Percentiles rank a stretch among this genome's conserved stretches.
Evolutionary conservation across 2,888 invertebrate genomes (phyloP).

Genomic region (Busseola fusca): DNA sequence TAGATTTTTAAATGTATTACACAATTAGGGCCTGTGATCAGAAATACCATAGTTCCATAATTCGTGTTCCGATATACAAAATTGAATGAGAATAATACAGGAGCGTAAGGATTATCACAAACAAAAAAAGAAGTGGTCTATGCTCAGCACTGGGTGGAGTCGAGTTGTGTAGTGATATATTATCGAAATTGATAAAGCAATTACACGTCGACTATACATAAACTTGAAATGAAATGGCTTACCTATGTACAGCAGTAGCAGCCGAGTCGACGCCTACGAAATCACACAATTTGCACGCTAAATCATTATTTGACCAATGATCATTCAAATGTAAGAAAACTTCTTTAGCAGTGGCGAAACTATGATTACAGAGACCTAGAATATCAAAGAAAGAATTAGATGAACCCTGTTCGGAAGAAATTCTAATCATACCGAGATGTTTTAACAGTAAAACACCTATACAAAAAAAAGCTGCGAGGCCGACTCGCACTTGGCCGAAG

Average conservation of each 20-base stretch:
- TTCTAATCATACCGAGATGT: neutral
- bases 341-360: constrained; percentile 6
- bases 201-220: neutral
- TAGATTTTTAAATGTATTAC: too few relatives aligned
- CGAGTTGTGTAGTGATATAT: neutral
- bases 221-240: constrained; percentile 10
- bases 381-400: constrained; percentile 1
- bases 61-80: neutral
- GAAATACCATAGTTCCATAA: too few relatives aligned
- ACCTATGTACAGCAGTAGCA: constrained; percentile 76
- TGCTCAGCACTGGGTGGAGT: neutral
- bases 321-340: constrained; percentile 59
- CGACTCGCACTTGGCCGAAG: neutral
- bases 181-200: neutral
- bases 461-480: neutral
- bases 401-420: neutral
- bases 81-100: neutral
- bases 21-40: too few relatives aligned
- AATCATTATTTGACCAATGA: constrained; percentile 71
- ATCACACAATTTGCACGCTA: constrained; percentile 73
- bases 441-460: neutral
- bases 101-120: too few relatives aligned
- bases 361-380: constrained; percentile 58
- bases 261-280: constrained; percentile 74
- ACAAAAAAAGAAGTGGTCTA: neutral